Percentiles rank a stretch among this genome's conserved stretches.
Conservation (phyloP, 2,797 vertebrate species). For the Phataginus tricuspis region DNA sequence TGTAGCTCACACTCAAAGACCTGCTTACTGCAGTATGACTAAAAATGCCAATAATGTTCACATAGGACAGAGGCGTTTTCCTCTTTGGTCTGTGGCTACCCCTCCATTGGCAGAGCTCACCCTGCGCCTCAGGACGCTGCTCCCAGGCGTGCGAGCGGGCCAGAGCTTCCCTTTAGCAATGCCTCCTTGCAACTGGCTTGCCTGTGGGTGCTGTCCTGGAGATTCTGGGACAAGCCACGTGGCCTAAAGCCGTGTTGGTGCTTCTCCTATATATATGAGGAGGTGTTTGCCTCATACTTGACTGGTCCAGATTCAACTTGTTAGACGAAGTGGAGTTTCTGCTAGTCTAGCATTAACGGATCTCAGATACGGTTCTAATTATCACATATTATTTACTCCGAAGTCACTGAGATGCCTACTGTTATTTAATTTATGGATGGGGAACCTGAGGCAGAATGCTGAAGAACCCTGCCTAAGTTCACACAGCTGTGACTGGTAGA, state of each 20-base stretch:
- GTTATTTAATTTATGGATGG: background rate
- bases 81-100: background rate
- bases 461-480: background rate
- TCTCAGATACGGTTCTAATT: background rate
- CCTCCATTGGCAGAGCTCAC: background rate
- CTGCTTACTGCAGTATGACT: background rate
- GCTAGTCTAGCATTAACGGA: background rate
- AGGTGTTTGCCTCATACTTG: background rate
- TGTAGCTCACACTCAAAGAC: background rate
- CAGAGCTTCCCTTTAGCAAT: background rate
- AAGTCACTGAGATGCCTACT: background rate
- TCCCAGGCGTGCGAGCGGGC: background rate
- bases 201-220: background rate
- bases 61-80: background rate
- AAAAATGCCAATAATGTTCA: background rate
- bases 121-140: background rate
- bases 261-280: background rate
- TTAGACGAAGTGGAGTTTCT: background rate
- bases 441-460: background rate
- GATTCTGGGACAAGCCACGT: background rate
- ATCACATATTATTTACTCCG: background rate
- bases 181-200: background rate
- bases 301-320: background rate
- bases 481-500: background rate
- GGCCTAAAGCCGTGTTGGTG: background rate